These are phyloP conservation scores for Chelonus formosanus DNA, from an alignment of 2,888 invertebrate species.

Conservation along the genomic window DNA sequence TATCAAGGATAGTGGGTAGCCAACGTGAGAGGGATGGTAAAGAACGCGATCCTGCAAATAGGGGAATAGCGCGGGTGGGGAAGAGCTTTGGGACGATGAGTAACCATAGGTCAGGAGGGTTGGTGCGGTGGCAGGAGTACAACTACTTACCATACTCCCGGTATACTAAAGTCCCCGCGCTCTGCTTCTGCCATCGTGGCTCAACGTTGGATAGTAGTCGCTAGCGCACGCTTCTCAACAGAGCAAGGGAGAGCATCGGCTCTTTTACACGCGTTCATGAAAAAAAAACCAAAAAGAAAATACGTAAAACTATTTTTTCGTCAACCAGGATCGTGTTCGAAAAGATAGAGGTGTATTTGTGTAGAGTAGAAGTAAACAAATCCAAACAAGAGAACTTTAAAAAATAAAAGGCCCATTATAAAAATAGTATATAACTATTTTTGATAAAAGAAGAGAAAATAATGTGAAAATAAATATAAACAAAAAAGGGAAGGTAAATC, in stretches of 20 bases:
- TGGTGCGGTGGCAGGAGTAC: conserved; percentile 57
- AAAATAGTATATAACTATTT: too few species aligned
- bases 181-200: conserved; percentile 48
- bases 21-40: conserved; percentile 32
- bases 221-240: conserved; percentile 53
- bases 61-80: conserved; percentile 32
- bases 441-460: too few species aligned
- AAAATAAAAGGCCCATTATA: too few species aligned
- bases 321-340: too few species aligned
- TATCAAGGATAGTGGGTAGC: neutral
- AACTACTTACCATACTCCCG: conserved; percentile 64
- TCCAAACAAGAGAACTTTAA: too few species aligned
- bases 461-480: neutral
- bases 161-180: conserved; percentile 57
- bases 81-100: conserved; percentile 44
- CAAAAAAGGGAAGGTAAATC: conserved; percentile 14
- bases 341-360: neutral
- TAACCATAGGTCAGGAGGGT: conserved; percentile 39
- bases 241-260: conserved; percentile 23
- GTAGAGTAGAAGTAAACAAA: too few species aligned
- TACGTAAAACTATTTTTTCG: neutral
- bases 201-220: conserved; percentile 58
- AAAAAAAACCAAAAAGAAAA: conserved; percentile 7
- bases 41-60: conserved; percentile 11
- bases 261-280: conserved; percentile 22